Conservation (phyloP, 2,797 vertebrate genomes). For the Avahi laniger region DNA sequence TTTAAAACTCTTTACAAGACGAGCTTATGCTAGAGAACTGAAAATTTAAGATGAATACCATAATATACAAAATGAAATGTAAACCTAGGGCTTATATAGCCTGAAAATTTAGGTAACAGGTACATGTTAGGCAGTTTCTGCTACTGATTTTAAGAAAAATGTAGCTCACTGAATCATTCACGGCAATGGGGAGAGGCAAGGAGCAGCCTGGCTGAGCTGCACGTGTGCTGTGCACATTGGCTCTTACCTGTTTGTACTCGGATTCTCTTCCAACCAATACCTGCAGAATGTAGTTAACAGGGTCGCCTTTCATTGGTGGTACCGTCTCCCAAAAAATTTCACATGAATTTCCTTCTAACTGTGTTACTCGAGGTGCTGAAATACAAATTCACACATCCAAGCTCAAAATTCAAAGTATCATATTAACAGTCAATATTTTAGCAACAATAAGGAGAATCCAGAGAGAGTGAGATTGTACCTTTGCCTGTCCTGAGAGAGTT, state of each 20-base stretch:
- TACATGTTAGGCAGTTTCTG: neutral
- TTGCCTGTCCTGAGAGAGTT: neutral
- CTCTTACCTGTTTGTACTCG: constrained; percentile 96
- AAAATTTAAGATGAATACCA: neutral
- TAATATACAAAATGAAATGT: neutral
- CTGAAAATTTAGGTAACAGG: neutral
- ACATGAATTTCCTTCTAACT: constrained; percentile 95
- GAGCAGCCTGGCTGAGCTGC: neutral
- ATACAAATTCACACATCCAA: constrained; percentile 53
- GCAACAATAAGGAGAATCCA: neutral
- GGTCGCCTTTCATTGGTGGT: constrained; percentile 96
- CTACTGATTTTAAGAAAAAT: neutral
- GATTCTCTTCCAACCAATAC: constrained; percentile 96
- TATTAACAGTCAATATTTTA: neutral
- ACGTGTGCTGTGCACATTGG: fast-evolving
- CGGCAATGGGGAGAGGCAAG: neutral
- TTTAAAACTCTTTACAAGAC: neutral
- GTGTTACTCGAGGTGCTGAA: constrained; percentile 94
- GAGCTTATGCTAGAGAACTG: neutral
- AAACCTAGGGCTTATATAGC: neutral
- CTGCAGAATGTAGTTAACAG: constrained; percentile 94
- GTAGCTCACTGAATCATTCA: neutral
- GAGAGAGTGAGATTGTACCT: no score
- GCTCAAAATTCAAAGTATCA: constrained; percentile 21
- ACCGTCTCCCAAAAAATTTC: constrained; percentile 96